phyloP scores from a whole-genome alignment of 2,113 vertebrate species.

The Alethe diademata region DNA sequence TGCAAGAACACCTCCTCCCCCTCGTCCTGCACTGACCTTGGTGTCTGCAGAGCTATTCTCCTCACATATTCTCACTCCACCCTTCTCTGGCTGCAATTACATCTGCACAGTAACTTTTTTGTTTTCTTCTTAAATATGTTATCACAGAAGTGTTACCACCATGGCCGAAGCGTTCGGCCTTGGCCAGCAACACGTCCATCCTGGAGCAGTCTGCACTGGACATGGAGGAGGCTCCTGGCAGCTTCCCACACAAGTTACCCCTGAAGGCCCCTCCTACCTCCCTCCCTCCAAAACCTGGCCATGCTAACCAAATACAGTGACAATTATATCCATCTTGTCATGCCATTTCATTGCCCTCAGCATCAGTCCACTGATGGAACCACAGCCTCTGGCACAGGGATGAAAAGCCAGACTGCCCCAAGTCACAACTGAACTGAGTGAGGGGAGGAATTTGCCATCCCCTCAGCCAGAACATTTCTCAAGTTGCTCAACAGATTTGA shows the following conservation, averaged over 20 bases:
- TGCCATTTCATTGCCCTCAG: too few relatives aligned
- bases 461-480: background rate
- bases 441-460: background rate
- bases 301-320: background rate
- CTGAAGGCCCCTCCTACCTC: rapidly evolving
- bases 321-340: rapidly evolving
- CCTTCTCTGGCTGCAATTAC: background rate
- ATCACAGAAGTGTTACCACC: background rate
- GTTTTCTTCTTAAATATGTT: background rate
- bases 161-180: background rate
- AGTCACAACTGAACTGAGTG: background rate
- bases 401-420: background rate
- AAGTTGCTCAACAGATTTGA: background rate
- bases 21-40: background rate
- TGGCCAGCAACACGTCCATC: background rate
- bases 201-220: background rate
- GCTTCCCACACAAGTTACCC: background rate
- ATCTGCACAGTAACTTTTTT: background rate
- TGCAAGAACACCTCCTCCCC: background rate
- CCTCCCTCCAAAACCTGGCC: background rate
- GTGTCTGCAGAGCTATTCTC: background rate
- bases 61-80: background rate
- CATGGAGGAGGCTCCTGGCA: background rate
- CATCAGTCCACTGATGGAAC: background rate
- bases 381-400: rapidly evolving